Conservation (phyloP, 1,140 invertebrate species). For the Drosophila biarmipes region DNA sequence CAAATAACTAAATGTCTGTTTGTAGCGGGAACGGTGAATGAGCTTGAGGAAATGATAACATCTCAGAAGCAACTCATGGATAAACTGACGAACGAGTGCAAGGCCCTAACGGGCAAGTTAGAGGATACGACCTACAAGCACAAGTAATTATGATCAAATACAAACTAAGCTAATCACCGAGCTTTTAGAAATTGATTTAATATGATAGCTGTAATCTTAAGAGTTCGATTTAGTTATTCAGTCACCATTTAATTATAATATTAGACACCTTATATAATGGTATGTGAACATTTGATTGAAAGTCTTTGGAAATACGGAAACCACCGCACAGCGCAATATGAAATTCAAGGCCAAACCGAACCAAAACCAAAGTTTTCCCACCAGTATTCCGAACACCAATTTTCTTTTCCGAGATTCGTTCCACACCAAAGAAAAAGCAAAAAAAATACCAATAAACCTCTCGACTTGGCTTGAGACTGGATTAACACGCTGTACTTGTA, state of each 20-base stretch:
- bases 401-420: slow-evolving; percentile 63
- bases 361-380: slow-evolving; percentile 28
- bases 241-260: not conserved
- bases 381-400: slow-evolving; percentile 49
- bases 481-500: slow-evolving; percentile 83
- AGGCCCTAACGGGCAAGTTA: slow-evolving; percentile 92
- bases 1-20: slow-evolving; percentile 72
- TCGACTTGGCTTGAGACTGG: slow-evolving; percentile 60
- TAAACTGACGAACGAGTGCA: slow-evolving; percentile 93
- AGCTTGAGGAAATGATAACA: slow-evolving; percentile 93
- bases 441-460: slow-evolving; percentile 20
- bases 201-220: not conserved
- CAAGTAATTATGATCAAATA: slow-evolving; percentile 88
- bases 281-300: slow-evolving; percentile 32
- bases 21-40: slow-evolving; percentile 92
- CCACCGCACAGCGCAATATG: slow-evolving; percentile 68
- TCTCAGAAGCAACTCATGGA: slow-evolving; percentile 95
- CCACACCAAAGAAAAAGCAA: slow-evolving; percentile 44
- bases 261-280: slow-evolving; percentile 17
- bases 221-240: slow-evolving; percentile 34
- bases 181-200: not conserved
- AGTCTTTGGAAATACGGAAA: slow-evolving; percentile 33
- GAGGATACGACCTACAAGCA: slow-evolving; percentile 92
- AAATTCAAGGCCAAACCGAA: slow-evolving; percentile 57
- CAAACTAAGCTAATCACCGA: slow-evolving; percentile 8